Evolutionary conservation across 92 coral and sea anemone genomes (phyloP), one percentile per base, ranked within the genome.

Genomic region (Palythoa caribaeorum): DNA sequence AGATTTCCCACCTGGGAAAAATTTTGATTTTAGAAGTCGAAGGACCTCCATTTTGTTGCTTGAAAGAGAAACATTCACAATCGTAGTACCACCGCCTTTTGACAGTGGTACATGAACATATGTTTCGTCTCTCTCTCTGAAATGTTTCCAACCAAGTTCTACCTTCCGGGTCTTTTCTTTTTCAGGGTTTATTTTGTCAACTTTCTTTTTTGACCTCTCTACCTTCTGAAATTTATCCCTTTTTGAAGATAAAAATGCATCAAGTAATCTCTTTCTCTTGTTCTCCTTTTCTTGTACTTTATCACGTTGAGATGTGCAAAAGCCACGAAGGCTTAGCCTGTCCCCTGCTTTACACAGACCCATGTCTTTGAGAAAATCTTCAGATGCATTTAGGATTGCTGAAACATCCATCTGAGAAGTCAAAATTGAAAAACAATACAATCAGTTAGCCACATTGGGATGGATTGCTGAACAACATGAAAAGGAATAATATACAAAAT

Each of bases 281-380:
- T 40, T 68, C 77, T 88, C 91, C 87, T 84, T 88, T 88, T 88
- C 94, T 77, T 84, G 21, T 16, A 71, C 80, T 44, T 90, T 73
- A 60, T 93, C 95, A 66, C 78, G 89, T 77, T 90, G 48, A 38
- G 89, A 76, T 83, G 77, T 92, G 84, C 95, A 90, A 90, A 92
- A 92, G 87, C 95, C 93, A 14, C 78, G 89, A 50, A 92, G 91
- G 93, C 93, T 90, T 90, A 90, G 84, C 80, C 93, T 90, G 91
- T 90, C 93, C 84, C 91, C 95, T 59, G 93, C 93, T 80, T 78
- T 90, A 52, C 84, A 83, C 65, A 90, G 93, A 69, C 93, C 93
- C 92, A 89, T 86, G 62, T 91, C 87, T 91, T 91, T 91, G 83
- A 84, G 92, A 87, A 85, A 68, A 80, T 92, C 90, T 84, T 89